Percentiles rank a stretch among this genome's conserved stretches.
phyloP scores from a whole-genome alignment of 2,113 vertebrate species.

The Channa argus region DNA sequence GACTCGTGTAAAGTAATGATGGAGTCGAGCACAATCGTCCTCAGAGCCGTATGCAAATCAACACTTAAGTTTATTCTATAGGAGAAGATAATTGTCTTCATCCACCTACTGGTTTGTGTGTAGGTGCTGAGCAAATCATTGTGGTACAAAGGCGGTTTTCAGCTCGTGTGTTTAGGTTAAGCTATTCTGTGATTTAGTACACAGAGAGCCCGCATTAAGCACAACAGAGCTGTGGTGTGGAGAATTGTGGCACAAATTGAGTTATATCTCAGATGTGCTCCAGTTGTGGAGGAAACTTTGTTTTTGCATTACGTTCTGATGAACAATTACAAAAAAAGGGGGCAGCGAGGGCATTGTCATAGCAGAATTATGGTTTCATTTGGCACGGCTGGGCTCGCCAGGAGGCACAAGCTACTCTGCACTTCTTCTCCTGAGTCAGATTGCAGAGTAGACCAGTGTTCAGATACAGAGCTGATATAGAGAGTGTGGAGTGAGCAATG shows the following conservation, averaged over 20 bases:
- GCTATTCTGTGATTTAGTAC: not conserved
- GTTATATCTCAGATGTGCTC: slow-evolving; percentile 21
- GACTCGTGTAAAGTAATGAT: slow-evolving; percentile 2
- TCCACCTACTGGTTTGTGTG: slow-evolving; percentile 36
- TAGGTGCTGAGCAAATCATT: slow-evolving; percentile 37
- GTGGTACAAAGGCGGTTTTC: slow-evolving; percentile 20
- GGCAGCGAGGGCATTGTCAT: slow-evolving; percentile 48
- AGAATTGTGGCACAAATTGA: not conserved
- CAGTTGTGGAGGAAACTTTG: slow-evolving; percentile 27
- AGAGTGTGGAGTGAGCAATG: slow-evolving; percentile 51
- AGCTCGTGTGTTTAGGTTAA: slow-evolving; percentile 4
- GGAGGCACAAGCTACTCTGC: slow-evolving; percentile 32
- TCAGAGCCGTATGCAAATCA: slow-evolving; percentile 36
- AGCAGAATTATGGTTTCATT: slow-evolving; percentile 64
- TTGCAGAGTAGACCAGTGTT: slow-evolving; percentile 37
- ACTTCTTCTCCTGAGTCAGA: slow-evolving; percentile 40
- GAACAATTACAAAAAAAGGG: slow-evolving; percentile 32
- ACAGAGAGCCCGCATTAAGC: not conserved
- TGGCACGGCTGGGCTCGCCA: slow-evolving; percentile 19
- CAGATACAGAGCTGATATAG: slow-evolving; percentile 35
- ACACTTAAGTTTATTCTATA: slow-evolving; percentile 20
- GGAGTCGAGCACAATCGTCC: slow-evolving; percentile 5
- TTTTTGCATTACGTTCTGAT: slow-evolving; percentile 47
- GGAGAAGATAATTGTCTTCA: slow-evolving; percentile 26
- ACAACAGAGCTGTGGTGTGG: not conserved